These are phyloP conservation scores for Harpegnathos saltator DNA, from an alignment of 1,140 invertebrate genomes.

Conservation along the genomic window DNA sequence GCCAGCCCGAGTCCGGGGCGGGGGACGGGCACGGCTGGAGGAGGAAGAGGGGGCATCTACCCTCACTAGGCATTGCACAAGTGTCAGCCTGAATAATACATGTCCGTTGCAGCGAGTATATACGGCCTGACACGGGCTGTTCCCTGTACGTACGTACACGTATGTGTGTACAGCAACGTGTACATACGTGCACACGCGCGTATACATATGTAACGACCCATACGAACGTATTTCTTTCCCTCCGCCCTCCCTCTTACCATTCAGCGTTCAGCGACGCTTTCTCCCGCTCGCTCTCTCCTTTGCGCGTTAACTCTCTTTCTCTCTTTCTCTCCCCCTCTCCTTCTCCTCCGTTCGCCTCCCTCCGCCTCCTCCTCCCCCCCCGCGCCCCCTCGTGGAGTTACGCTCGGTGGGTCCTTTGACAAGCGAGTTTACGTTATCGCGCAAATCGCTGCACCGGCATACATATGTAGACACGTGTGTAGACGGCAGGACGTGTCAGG, in stretches of 20 bases:
- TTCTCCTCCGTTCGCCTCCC: not conserved
- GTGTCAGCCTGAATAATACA: constrained; percentile 84
- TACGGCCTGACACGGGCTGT: constrained; percentile 77
- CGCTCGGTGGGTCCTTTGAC: constrained; percentile 53
- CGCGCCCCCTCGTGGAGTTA: not conserved
- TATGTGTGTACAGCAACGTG: not conserved
- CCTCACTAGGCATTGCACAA: constrained; percentile 75
- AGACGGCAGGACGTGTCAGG: constrained; percentile 51
- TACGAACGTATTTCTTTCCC: constrained; percentile 49
- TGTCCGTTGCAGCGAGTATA: constrained; percentile 79
- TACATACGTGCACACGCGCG: constrained; percentile 18
- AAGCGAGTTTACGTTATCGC: constrained; percentile 61
- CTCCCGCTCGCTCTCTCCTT: constrained; percentile 1
- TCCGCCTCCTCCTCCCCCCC: not conserved
- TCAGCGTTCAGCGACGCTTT: not conserved
- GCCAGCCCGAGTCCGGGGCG: constrained; percentile 70
- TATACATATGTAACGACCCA: constrained; percentile 45
- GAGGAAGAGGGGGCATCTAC: constrained; percentile 51
- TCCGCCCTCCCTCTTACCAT: constrained; percentile 10
- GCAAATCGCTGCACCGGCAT: constrained; percentile 43
- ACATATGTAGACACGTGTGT: constrained; percentile 50
- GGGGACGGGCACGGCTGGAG: not conserved
- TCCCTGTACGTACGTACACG: constrained; percentile 41
- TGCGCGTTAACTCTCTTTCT: not conserved
- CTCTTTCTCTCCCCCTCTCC: not conserved